These are phyloP conservation scores for Pseudobourletiella spinata DNA, from an alignment of 1,140 invertebrate genomes.

Conservation along the genomic window DNA sequence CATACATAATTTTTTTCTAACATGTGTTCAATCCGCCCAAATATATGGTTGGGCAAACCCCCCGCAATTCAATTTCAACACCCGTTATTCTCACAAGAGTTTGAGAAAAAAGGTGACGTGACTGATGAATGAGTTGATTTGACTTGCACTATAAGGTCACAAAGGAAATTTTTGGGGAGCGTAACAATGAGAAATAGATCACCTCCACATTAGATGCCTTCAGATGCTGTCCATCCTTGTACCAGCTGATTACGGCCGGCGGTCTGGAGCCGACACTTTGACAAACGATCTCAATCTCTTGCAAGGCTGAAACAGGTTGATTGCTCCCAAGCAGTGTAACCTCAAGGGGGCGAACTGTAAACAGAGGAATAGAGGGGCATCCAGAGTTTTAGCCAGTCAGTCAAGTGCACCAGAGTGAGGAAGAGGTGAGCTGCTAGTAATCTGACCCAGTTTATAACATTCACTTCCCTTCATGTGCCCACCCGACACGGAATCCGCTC, in stretches of 20 bases:
- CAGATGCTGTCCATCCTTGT: conserved; percentile 34
- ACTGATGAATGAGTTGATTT: too few species aligned
- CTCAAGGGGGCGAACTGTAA: conserved; percentile 40
- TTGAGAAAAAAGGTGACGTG: too few species aligned
- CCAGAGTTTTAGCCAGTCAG: too few species aligned
- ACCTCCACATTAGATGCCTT: conserved; percentile 31
- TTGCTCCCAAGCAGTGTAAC: conserved; percentile 38
- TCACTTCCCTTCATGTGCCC: too few species aligned
- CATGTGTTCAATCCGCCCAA: too few species aligned
- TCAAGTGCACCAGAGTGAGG: background rate
- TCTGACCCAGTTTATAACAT: background rate
- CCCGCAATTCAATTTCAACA: too few species aligned
- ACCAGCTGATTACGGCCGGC: conserved; percentile 39
- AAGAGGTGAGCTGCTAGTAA: too few species aligned
- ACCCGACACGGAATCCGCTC: background rate
- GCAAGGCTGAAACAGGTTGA: conserved; percentile 40
- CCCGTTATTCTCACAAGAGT: too few species aligned
- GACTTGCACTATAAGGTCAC: too few species aligned
- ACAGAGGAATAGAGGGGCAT: background rate
- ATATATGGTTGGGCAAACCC: too few species aligned
- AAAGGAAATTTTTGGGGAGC: too few species aligned
- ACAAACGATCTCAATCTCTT: conserved; percentile 41
- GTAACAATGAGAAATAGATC: background rate
- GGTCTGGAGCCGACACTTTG: conserved; percentile 42
- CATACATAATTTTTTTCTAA: background rate